phyloP scores from a whole-genome alignment of 2,888 invertebrate species.

The Polydrusus cervinus region DNA sequence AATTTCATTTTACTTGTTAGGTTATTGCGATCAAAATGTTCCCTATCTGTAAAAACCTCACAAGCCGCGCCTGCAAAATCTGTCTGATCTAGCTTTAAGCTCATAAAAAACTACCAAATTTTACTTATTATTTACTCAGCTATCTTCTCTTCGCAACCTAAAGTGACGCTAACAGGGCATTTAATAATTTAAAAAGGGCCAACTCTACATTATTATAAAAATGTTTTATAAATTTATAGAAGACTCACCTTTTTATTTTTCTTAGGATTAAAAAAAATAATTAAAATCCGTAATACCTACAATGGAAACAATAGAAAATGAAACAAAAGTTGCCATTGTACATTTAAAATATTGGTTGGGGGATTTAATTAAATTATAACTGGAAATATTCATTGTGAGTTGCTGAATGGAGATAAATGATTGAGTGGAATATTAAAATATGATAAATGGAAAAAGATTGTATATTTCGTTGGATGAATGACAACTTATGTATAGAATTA shows the following conservation, averaged over 20 bases:
- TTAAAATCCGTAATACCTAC: constrained; percentile 34
- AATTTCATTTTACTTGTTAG: too few species aligned
- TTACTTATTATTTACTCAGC: too few species aligned
- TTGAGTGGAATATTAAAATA: constrained; percentile 19
- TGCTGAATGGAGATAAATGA: constrained; percentile 19
- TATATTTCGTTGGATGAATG: not conserved
- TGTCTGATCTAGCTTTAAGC: too few species aligned
- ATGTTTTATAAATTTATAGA: not conserved
- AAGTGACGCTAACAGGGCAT: too few species aligned
- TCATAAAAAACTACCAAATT: too few species aligned
- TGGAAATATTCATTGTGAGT: constrained; percentile 12
- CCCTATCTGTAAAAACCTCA: too few species aligned
- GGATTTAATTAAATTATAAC: constrained; percentile 12
- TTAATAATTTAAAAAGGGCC: too few species aligned
- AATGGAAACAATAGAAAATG: constrained; percentile 28
- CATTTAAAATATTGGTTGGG: not conserved
- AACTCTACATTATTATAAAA: too few species aligned
- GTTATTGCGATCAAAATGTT: too few species aligned
- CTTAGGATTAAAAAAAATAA: constrained; percentile 33
- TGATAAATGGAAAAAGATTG: constrained; percentile 5
- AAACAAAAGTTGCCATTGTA: constrained; percentile 23
- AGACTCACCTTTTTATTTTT: not conserved
- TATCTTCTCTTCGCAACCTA: too few species aligned
- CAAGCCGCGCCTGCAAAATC: too few species aligned
- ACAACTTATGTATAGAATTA: not conserved